Evolutionary conservation across 1,140 invertebrate species (phyloP).

Genomic region (Phymastichus coffea): DNA sequence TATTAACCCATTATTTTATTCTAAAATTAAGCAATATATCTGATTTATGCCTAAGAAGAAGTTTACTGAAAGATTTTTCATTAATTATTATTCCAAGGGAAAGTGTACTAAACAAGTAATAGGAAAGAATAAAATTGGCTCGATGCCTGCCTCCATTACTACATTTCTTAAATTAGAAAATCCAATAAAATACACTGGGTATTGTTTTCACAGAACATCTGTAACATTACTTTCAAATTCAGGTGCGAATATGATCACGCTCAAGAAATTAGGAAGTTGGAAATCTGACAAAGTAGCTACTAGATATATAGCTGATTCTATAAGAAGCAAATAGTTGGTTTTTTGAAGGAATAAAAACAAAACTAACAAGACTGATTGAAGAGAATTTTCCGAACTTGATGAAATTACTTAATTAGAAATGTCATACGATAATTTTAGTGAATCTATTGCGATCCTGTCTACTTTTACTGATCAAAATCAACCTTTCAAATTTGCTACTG

Average conservation of each 20-base stretch:
- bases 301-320: slow-evolving; percentile 25
- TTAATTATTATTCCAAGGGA: slow-evolving; percentile 19
- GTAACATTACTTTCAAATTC: slow-evolving; percentile 25
- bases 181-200: slow-evolving; percentile 26
- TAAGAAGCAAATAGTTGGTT: slow-evolving; percentile 11
- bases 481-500: not conserved
- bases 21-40: slow-evolving; percentile 5
- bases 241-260: slow-evolving; percentile 29
- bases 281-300: slow-evolving; percentile 11
- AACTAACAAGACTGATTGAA: not conserved
- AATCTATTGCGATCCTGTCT: not conserved
- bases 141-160: slow-evolving; percentile 25
- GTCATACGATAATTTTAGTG: not conserved
- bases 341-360: not conserved
- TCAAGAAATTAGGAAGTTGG: slow-evolving; percentile 29
- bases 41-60: not conserved
- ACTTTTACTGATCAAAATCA: not conserved
- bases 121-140: slow-evolving; percentile 28
- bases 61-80: slow-evolving; percentile 1
- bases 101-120: slow-evolving; percentile 25
- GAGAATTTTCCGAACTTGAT: not conserved
- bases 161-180: slow-evolving; percentile 22
- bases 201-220: slow-evolving; percentile 30
- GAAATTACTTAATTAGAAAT: not conserved
- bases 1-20: not conserved